A percentile compares a stretch with the other conserved stretches of the same genome.
Conservation (phyloP, 2,888 invertebrate genomes). For the Eucriotettix oculatus region DNA sequence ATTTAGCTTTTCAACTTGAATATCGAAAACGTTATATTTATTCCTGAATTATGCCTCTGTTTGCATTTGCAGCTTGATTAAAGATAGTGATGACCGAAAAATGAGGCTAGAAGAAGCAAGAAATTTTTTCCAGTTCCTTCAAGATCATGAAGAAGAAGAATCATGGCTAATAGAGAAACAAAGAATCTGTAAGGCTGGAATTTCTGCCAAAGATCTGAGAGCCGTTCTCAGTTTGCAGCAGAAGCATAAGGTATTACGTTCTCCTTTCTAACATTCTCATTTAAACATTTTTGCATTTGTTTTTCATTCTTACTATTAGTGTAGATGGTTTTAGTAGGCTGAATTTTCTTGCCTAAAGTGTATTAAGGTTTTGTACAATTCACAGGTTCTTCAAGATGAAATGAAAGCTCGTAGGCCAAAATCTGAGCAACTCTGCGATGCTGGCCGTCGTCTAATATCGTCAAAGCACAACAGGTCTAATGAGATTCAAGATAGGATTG, state of each 20-base stretch:
- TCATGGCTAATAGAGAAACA: conserved; percentile 93
- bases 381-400: conserved; percentile 52
- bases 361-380: background rate
- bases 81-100: conserved; percentile 59
- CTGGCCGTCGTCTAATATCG: conserved; percentile 46
- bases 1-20: too few species aligned
- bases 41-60: too few species aligned
- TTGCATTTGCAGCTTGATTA: conserved; percentile 33
- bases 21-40: too few species aligned
- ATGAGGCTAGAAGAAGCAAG: conserved; percentile 79
- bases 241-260: conserved; percentile 59
- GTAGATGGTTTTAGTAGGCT: background rate
- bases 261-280: background rate
- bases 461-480: conserved; percentile 66
- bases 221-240: conserved; percentile 79
- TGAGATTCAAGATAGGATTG: conserved; percentile 67
- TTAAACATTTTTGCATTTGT: background rate
- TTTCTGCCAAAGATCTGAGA: conserved; percentile 81
- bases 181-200: conserved; percentile 80
- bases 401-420: conserved; percentile 61
- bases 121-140: conserved; percentile 86
- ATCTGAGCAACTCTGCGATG: conserved; percentile 49
- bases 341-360: background rate
- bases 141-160: conserved; percentile 96
- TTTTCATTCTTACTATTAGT: background rate